Evolutionary conservation across 2,797 vertebrate genomes (phyloP).

Genomic region (Mormyrus hasselquistii): DNA sequence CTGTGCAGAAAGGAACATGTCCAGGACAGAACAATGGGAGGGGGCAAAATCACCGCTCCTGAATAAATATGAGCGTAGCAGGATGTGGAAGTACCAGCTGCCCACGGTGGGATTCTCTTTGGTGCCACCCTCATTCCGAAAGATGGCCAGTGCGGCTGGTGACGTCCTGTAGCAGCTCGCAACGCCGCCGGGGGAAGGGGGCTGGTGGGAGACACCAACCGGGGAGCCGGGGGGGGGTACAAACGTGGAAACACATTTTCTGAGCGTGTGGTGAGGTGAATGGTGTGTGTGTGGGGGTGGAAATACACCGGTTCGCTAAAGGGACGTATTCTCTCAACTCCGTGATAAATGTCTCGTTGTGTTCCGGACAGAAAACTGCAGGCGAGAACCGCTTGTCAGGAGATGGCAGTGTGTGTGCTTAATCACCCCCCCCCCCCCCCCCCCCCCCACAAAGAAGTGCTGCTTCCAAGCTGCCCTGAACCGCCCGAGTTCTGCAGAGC

Average conservation of each 20-base stretch:
- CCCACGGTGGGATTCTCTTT: conserved; percentile 61
- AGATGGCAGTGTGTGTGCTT: conserved; percentile 41
- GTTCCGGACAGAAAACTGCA: conserved; percentile 60
- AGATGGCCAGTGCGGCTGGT: conserved; percentile 43
- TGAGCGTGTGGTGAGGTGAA: conserved; percentile 31
- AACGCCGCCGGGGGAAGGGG: conserved; percentile 39
- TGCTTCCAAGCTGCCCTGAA: not conserved
- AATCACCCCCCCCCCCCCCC: not conserved
- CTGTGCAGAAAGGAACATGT: conserved; percentile 25
- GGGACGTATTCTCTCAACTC: conserved; percentile 45
- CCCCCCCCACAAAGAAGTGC: not conserved
- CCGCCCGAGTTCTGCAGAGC: conserved; percentile 46
- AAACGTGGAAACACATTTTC: conserved; percentile 14
- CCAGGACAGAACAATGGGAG: conserved; percentile 43
- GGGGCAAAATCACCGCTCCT: conserved; percentile 49
- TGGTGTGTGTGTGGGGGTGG: conserved; percentile 27
- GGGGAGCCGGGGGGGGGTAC: conserved; percentile 4
- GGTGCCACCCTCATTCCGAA: conserved; percentile 49
- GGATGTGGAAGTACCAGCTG: conserved; percentile 56
- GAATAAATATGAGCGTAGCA: conserved; percentile 55
- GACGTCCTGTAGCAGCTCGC: conserved; percentile 43
- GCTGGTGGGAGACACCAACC: not conserved
- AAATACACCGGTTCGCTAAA: conserved; percentile 40
- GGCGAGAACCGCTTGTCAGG: conserved; percentile 62
- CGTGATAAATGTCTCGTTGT: conserved; percentile 72